Percentiles rank a stretch among this genome's conserved stretches.
Evolutionary conservation across 2,888 invertebrate genomes (phyloP).

Genomic region (Micropterix aruncella): DNA sequence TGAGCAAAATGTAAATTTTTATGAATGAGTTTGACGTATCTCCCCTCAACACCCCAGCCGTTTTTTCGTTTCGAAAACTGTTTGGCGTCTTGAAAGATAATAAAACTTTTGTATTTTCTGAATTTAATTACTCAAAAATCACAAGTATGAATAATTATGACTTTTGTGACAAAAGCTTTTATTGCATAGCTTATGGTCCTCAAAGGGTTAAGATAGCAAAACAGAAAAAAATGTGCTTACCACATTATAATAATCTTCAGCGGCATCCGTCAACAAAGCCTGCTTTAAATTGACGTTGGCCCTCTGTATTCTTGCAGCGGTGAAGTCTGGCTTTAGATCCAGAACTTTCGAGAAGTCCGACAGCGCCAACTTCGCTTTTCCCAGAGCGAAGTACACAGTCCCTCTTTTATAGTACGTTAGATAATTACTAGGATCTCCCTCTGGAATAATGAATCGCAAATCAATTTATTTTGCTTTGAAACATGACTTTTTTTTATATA

Average conservation of each 20-base stretch:
- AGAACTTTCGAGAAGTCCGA: slow-evolving; percentile 88
- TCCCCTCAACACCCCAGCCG: too few relatives aligned
- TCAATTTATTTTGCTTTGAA: too few relatives aligned
- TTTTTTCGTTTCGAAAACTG: too few relatives aligned
- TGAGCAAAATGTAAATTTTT: too few relatives aligned
- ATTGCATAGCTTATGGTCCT: too few relatives aligned
- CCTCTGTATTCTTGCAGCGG: slow-evolving; percentile 70
- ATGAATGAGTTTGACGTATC: too few relatives aligned
- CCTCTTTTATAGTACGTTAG: slow-evolving; percentile 92
- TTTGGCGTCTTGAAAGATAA: too few relatives aligned
- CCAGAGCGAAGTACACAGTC: slow-evolving; percentile 90
- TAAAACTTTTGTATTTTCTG: too few relatives aligned
- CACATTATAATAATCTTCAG: slow-evolving; percentile 69
- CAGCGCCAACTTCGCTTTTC: slow-evolving; percentile 89
- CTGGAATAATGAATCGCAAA: slow-evolving; percentile 44
- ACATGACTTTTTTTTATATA: too few relatives aligned
- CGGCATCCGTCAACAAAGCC: slow-evolving; percentile 71
- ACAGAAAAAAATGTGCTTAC: slow-evolving; percentile 47
- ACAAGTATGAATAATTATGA: too few relatives aligned
- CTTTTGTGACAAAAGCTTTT: too few relatives aligned
- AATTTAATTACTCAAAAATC: too few relatives aligned
- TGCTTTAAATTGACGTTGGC: slow-evolving; percentile 84
- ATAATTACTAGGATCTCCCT: slow-evolving; percentile 92
- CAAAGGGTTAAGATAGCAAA: not conserved
- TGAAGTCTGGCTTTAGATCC: slow-evolving; percentile 89